Conservation (phyloP, 1,140 invertebrate species). For the Bathynomus jamesi region DNA sequence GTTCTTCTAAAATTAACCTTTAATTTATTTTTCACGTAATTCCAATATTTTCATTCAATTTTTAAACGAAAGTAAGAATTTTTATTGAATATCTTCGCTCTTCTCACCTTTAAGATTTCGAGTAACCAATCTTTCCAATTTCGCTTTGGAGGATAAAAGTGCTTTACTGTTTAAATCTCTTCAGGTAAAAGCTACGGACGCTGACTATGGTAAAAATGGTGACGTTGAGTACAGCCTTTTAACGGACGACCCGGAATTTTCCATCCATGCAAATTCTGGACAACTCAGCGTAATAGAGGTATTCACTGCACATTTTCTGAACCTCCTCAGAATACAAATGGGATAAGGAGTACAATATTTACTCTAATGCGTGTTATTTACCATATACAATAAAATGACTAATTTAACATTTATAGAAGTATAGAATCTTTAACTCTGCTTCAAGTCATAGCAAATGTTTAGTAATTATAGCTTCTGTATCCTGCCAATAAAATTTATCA, state of each 20-base stretch:
- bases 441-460: not conserved
- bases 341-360: not conserved
- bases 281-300: slow-evolving; percentile 4
- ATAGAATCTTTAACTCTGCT: not conserved
- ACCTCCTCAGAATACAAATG: not conserved
- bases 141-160: too few species aligned
- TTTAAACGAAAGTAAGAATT: too few species aligned
- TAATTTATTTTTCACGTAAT: too few species aligned
- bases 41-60: too few species aligned
- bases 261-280: slow-evolving; percentile 1
- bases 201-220: slow-evolving; percentile 8
- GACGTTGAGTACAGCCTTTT: slow-evolving; percentile 9
- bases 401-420: not conserved
- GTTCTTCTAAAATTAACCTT: too few species aligned
- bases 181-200: slow-evolving; percentile 15
- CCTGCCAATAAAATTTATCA: too few species aligned
- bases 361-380: not conserved
- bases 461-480: not conserved
- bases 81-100: too few species aligned
- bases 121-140: too few species aligned
- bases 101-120: too few species aligned
- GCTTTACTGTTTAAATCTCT: too few species aligned
- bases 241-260: not conserved
- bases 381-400: too few species aligned
- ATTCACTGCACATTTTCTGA: too few species aligned